Base-by-base conservation (phyloP, 2,888 invertebrate genomes). In the Bursaphelenchus okinawaensis region DNA sequence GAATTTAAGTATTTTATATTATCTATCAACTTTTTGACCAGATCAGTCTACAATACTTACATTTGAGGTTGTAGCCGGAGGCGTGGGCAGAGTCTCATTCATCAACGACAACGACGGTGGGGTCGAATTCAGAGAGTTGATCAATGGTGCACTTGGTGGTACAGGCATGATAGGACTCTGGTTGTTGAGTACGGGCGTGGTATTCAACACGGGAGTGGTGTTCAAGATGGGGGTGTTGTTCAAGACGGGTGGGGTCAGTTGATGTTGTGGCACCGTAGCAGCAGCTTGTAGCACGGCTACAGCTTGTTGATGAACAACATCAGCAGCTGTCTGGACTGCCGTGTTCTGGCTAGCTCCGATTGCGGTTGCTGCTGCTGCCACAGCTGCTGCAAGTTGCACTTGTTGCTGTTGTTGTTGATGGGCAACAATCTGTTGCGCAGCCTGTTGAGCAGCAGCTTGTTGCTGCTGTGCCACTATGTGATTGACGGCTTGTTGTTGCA, bases 401-500 rank as follows among this genome's bases (percentile, higher is more conserved):
- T 24, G 26, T 60, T 55, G 23, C 65, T 55, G 27, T 16, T 63
- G 27, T 31, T 9, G 8, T 51, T 29, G 62, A 26, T 65, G 52
- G 54, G 51, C 63, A 24, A 28, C 40, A 26, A 22, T 67, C 24
- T 26, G 31, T 22, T 60, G 27, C 50, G 67, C 62, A 8, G 60
- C 67, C 20, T 27, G 22, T 24, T 20, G 28, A 16, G 59, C 67
- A 8, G 66, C 68, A 6, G 55, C 20, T 20, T 70, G 69, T 55
- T 68, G 60, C 51, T 69, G 68, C 31, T 68, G 69, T 23, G 64
- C 65, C 0, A 52, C 62, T 6, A 29, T 28, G 19, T 66, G 66
- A 12, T 27, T 31, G 16, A 24, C 68, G 16, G 62, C 58, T 20
- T 71, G 63, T 16, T 67, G 67, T 51, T 61, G 57, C 22, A 57